Evolutionary conservation across 2,888 invertebrate species (phyloP).

Genomic region (Leptarthrus brevirostris): DNA sequence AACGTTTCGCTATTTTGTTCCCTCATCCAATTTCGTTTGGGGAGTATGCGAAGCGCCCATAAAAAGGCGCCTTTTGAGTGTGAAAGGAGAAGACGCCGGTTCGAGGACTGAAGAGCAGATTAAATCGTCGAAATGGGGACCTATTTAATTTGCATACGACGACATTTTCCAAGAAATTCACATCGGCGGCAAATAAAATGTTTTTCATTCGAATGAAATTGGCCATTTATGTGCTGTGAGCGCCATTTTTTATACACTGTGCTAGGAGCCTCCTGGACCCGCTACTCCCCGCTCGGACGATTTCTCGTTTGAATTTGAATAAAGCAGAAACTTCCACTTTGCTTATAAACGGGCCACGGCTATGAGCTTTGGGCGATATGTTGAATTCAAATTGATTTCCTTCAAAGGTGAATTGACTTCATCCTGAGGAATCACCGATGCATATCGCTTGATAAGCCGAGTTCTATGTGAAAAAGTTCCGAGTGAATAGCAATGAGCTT

Average conservation of each 20-base stretch:
- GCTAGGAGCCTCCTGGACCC: not conserved
- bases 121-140: conserved; percentile 55
- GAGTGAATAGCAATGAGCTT: conserved; percentile 52
- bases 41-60: conserved; percentile 35
- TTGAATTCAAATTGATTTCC: conserved; percentile 54
- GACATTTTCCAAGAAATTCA: conserved; percentile 53
- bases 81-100: conserved; percentile 49
- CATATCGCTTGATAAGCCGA: conserved; percentile 32
- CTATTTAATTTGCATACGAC: conserved; percentile 56
- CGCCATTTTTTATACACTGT: conserved; percentile 52
- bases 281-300: not conserved
- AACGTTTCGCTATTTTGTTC: conserved; percentile 21
- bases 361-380: conserved; percentile 50
- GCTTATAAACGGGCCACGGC: conserved; percentile 45
- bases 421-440: conserved; percentile 48
- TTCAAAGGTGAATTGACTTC: conserved; percentile 45
- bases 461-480: conserved; percentile 31
- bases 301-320: conserved; percentile 49
- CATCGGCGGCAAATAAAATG: conserved; percentile 54
- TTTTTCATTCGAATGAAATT: conserved; percentile 54
- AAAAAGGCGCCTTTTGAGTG: conserved; percentile 44
- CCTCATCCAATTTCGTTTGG: conserved; percentile 6
- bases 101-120: conserved; percentile 51
- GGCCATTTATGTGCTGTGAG: conserved; percentile 52
- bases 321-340: conserved; percentile 22